Evolutionary conservation across 2,797 vertebrate genomes (phyloP).

Genomic region (Triplophysa bombifrons): DNA sequence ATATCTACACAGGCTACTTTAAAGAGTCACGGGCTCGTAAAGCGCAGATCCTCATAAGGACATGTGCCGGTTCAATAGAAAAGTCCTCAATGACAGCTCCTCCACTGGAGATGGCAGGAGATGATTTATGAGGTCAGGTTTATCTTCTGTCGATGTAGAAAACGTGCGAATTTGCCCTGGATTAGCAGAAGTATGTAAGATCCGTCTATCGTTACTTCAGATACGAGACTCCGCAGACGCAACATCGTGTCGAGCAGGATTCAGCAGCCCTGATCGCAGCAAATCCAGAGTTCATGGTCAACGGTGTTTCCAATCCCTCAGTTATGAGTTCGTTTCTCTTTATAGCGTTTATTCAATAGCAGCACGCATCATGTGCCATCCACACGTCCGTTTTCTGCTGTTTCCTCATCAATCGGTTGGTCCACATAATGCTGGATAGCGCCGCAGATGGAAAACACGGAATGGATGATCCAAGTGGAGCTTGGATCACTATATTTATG

Average conservation of each 20-base stretch:
- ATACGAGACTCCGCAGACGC: conserved; percentile 48
- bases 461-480: conserved; percentile 48
- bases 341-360: background rate
- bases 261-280: conserved; percentile 19
- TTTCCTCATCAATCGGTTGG: conserved; percentile 51
- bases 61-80: background rate
- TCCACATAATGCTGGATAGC: conserved; percentile 42
- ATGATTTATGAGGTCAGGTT: conserved; percentile 19
- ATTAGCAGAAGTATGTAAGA: conserved; percentile 6
- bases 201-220: conserved; percentile 1
- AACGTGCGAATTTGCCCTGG: conserved; percentile 10
- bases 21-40: background rate
- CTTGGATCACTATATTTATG: background rate
- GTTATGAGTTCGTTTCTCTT: background rate
- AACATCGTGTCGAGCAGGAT: conserved; percentile 57
- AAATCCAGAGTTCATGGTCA: background rate
- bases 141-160: background rate
- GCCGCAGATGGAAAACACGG: conserved; percentile 58
- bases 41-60: conserved; percentile 8
- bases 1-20: background rate
- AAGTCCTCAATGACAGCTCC: conserved; percentile 6
- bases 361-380: conserved; percentile 1
- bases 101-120: conserved; percentile 23
- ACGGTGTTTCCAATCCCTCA: background rate
- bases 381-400: conserved; percentile 45